Conservation (phyloP, 1,140 invertebrate species). For the Proctacanthus coquilletti region DNA sequence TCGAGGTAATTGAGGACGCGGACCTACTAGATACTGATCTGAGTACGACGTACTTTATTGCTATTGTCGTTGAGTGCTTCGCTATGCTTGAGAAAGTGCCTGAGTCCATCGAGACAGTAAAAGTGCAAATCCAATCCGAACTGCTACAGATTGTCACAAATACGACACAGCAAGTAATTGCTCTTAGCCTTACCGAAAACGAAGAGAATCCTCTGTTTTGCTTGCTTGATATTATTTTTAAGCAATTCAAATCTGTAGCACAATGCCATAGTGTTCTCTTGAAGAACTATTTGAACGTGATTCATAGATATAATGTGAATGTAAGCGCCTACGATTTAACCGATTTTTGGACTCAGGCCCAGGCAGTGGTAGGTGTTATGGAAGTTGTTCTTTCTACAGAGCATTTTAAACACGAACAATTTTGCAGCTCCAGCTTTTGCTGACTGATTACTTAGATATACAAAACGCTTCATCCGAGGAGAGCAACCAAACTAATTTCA, state of each 20-base stretch:
- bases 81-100: slow-evolving; percentile 70
- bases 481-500: slow-evolving; percentile 38
- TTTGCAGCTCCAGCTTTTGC: slow-evolving; percentile 54
- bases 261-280: slow-evolving; percentile 48
- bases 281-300: slow-evolving; percentile 40
- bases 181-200: slow-evolving; percentile 25
- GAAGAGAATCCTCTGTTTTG: slow-evolving; percentile 34
- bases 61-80: slow-evolving; percentile 72
- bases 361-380: slow-evolving; percentile 63
- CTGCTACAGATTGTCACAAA: slow-evolving; percentile 57
- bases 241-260: slow-evolving; percentile 59
- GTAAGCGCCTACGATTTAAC: slow-evolving; percentile 56
- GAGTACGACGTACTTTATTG: slow-evolving; percentile 54
- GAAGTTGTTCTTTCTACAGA: no score
- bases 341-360: slow-evolving; percentile 79
- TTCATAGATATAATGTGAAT: slow-evolving; percentile 36
- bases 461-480: slow-evolving; percentile 46
- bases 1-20: slow-evolving; percentile 44
- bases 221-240: slow-evolving; percentile 47
- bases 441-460: slow-evolving; percentile 74
- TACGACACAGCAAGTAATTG: slow-evolving; percentile 58
- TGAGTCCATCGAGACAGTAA: slow-evolving; percentile 69
- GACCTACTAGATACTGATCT: slow-evolving; percentile 46
- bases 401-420: no score
- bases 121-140: slow-evolving; percentile 65